Evolutionary conservation across 2,888 invertebrate species (phyloP).

Genomic region (Incurvaria masculella): DNA sequence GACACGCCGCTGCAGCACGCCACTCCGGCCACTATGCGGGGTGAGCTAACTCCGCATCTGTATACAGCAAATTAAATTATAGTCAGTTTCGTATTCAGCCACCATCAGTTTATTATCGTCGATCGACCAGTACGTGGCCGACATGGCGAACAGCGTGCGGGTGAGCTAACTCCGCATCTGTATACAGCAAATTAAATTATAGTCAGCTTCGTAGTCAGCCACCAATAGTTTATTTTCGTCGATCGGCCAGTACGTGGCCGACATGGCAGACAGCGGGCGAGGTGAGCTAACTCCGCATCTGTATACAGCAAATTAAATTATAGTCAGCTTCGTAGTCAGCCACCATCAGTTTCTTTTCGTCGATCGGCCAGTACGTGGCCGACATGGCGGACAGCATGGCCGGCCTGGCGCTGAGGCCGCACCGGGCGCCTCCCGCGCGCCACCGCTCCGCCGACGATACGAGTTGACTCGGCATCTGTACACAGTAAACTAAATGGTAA

Average conservation of each 20-base stretch:
- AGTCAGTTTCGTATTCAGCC: too few relatives aligned
- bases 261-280: conserved; percentile 81
- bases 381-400: conserved; percentile 66
- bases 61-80: too few relatives aligned
- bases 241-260: conserved; percentile 81
- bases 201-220: too few relatives aligned
- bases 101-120: not conserved
- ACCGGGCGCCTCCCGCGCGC: conserved; percentile 66
- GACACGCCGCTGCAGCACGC: conserved; percentile 37
- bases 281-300: too few relatives aligned
- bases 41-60: too few relatives aligned
- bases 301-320: too few relatives aligned
- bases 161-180: too few relatives aligned
- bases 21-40: conserved; percentile 39
- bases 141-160: not conserved
- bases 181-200: too few relatives aligned
- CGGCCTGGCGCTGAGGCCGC: conserved; percentile 19
- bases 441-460: conserved; percentile 60
- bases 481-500: too few relatives aligned
- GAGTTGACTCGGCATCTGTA: too few relatives aligned
- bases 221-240: conserved; percentile 75
- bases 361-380: conserved; percentile 51
- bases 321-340: too few relatives aligned
- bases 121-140: conserved; percentile 15
- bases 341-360: conserved; percentile 81